These are phyloP conservation scores for Panulirus ornatus DNA, from an alignment of 1,140 invertebrate genomes.

Conservation along the genomic window DNA sequence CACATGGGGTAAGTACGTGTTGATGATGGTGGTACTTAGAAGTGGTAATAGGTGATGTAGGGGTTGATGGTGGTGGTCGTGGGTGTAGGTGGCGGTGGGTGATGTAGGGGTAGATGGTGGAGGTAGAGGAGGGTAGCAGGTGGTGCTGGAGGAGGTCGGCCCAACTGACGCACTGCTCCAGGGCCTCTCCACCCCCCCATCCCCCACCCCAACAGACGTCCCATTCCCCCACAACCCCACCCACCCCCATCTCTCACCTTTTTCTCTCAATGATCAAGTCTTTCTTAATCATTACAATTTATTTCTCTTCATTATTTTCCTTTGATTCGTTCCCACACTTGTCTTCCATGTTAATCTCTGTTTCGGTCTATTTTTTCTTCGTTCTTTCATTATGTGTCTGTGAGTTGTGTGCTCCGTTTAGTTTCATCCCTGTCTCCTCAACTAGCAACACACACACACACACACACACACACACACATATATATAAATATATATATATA, in stretches of 20 bases:
- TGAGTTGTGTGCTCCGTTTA: too few species aligned
- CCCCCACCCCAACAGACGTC: neutral
- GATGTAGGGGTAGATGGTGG: neutral
- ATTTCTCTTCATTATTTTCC: neutral
- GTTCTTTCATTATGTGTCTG: too few species aligned
- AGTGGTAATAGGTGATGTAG: neutral
- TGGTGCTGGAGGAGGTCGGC: neutral
- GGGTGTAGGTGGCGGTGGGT: neutral
- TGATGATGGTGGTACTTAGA: neutral
- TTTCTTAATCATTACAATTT: neutral
- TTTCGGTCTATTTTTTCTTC: too few species aligned
- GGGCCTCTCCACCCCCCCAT: neutral
- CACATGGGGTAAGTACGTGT: neutral
- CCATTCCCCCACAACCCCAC: neutral
- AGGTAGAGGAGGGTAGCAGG: neutral
- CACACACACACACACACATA: too few species aligned
- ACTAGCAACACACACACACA: too few species aligned
- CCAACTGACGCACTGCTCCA: conserved; percentile 18
- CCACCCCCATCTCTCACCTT: neutral
- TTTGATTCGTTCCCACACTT: neutral
- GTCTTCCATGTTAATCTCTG: too few species aligned
- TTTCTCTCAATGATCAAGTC: neutral
- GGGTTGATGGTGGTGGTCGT: conserved; percentile 1
- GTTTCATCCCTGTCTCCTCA: too few species aligned
- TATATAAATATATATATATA: too few species aligned